Conservation (phyloP, 2,888 invertebrate species). For the Dryococelus australis region DNA sequence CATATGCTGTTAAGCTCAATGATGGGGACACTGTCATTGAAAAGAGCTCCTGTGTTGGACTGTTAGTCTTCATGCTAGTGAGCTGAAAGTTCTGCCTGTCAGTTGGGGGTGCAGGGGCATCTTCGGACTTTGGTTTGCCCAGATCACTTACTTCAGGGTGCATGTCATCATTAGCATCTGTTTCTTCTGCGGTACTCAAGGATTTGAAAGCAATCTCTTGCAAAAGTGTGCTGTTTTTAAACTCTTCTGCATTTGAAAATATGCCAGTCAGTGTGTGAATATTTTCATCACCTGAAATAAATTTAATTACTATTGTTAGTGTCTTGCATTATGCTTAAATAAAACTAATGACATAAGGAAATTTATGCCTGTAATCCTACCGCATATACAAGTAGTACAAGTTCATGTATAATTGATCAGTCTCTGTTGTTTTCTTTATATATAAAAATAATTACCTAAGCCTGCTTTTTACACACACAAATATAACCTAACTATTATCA, state of each 20-base stretch:
- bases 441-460: too few species aligned
- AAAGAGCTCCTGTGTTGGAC: not conserved
- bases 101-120: not conserved
- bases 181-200: not conserved
- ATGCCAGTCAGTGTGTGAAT: not conserved
- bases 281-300: constrained; percentile 37
- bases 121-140: not conserved
- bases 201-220: not conserved
- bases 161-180: not conserved
- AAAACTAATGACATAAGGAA: too few species aligned
- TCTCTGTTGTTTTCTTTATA: too few species aligned
- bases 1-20: constrained; percentile 13
- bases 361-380: too few species aligned
- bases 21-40: constrained; percentile 31
- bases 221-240: not conserved
- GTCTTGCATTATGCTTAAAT: too few species aligned
- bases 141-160: not conserved
- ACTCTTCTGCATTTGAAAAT: not conserved
- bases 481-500: too few species aligned
- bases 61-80: not conserved
- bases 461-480: too few species aligned
- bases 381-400: too few species aligned
- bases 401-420: too few species aligned
- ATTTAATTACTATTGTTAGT: not conserved
- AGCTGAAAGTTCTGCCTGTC: not conserved